These are phyloP conservation scores for Bovichtus diacanthus DNA, from an alignment of 2,797 vertebrate genomes.

Conservation along the genomic window DNA sequence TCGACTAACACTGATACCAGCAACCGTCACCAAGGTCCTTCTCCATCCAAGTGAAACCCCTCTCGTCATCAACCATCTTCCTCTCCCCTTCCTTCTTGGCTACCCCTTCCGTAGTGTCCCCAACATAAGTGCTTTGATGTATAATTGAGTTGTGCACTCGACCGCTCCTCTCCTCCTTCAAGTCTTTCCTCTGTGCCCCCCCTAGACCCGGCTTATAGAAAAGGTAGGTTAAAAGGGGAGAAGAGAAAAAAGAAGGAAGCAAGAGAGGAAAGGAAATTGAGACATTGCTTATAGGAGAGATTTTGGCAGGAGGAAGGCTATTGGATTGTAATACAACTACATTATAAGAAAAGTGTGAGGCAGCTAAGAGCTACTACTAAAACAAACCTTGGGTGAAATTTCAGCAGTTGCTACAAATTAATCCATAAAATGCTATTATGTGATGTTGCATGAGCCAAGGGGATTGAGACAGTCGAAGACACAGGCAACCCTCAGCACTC, in stretches of 20 bases:
- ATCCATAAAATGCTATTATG: constrained; percentile 43
- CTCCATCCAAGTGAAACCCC: constrained; percentile 27
- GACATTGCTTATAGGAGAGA: constrained; percentile 8
- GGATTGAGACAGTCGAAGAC: constrained; percentile 27
- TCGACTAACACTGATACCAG: constrained; percentile 4
- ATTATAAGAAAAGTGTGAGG: constrained; percentile 22
- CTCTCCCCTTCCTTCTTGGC: constrained; percentile 3
- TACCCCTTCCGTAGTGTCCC: constrained; percentile 37
- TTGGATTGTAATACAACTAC: constrained; percentile 16
- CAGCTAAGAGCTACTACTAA: constrained; percentile 24
- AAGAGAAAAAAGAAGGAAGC: constrained; percentile 26
- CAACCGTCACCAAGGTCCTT: constrained; percentile 13
- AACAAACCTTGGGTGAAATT: constrained; percentile 34
- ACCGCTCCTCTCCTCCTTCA: constrained; percentile 30
- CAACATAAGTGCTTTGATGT: constrained; percentile 77
- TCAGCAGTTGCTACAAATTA: constrained; percentile 29
- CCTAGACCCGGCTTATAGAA: constrained; percentile 44
- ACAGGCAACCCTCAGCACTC: constrained; percentile 23
- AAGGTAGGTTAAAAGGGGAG: constrained; percentile 43
- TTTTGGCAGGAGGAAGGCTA: constrained; percentile 17
- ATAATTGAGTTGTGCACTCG: constrained; percentile 76
- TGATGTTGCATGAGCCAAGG: constrained; percentile 33
- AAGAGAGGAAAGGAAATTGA: constrained; percentile 22
- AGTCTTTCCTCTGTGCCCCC: constrained; percentile 23
- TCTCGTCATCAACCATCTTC: background rate